These are phyloP conservation scores for Chionodraco myersi DNA, from an alignment of 2,113 vertebrate genomes.

Conservation along the genomic window DNA sequence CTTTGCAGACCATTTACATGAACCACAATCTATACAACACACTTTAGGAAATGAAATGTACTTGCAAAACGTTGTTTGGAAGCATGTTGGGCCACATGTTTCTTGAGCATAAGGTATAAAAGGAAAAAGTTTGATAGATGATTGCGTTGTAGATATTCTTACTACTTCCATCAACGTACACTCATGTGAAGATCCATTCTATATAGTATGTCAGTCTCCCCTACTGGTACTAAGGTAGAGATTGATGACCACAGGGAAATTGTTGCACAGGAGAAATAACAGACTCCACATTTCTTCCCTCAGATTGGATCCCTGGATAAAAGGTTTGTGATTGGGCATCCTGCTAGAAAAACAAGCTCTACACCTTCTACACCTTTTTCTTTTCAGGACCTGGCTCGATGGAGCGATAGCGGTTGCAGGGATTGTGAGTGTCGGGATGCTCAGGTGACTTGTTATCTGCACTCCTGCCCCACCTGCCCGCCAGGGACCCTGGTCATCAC, in stretches of 20 bases:
- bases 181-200: background rate
- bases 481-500: conserved; percentile 77
- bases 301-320: background rate
- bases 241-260: background rate
- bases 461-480: conserved; percentile 88
- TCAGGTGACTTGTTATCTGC: conserved; percentile 87
- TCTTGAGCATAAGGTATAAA: background rate
- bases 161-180: background rate
- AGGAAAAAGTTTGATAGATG: background rate
- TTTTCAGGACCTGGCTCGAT: conserved; percentile 82
- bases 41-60: no score
- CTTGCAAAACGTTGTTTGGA: no score
- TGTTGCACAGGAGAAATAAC: background rate
- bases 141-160: background rate
- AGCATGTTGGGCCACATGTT: background rate
- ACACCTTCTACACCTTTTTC: background rate
- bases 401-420: conserved; percentile 85
- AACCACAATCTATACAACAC: no score
- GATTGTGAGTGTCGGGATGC: conserved; percentile 86
- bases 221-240: background rate
- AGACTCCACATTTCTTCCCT: background rate
- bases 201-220: background rate
- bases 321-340: background rate
- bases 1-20: no score
- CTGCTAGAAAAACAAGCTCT: background rate